phyloP scores from a whole-genome alignment of 2,797 vertebrate species.

The Chrosomus eos region DNA sequence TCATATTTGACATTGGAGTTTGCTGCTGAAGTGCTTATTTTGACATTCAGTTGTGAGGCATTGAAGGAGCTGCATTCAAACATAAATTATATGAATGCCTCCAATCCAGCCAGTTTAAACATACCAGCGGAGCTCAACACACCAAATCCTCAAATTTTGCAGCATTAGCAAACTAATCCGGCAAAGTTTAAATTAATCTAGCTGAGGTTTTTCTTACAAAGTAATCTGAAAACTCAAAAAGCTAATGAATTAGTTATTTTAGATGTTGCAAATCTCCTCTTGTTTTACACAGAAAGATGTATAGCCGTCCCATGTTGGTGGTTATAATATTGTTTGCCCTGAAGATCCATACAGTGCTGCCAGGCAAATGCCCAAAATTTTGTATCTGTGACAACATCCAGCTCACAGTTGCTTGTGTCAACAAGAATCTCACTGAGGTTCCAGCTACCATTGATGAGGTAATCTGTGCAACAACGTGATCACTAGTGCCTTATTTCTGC shows the following conservation, averaged over 20 bases:
- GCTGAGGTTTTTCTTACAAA: neutral
- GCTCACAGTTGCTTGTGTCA: conserved; percentile 80
- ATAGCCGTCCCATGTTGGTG: conserved; percentile 54
- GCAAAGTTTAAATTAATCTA: neutral
- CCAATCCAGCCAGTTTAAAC: neutral
- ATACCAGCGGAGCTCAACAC: conserved; percentile 8
- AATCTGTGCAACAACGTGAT: neutral
- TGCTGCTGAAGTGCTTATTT: conserved; percentile 20
- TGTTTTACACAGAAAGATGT: conserved; percentile 62
- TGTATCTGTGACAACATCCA: conserved; percentile 89
- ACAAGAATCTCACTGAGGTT: conserved; percentile 83
- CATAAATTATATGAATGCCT: conserved; percentile 13
- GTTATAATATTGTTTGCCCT: conserved; percentile 62
- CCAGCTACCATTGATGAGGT: conserved; percentile 87
- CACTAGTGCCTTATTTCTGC: neutral
- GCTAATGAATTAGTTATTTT: neutral
- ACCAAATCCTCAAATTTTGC: neutral
- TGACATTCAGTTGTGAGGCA: conserved; percentile 2
- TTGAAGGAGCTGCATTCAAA: neutral
- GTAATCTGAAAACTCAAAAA: neutral
- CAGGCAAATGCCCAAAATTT: conserved; percentile 79
- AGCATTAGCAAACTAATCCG: neutral
- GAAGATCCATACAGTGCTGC: neutral
- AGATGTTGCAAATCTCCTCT: neutral
- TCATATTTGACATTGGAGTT: neutral